Evolutionary conservation across 2,797 vertebrate genomes (phyloP).

Genomic region (Squalus acanthias): DNA sequence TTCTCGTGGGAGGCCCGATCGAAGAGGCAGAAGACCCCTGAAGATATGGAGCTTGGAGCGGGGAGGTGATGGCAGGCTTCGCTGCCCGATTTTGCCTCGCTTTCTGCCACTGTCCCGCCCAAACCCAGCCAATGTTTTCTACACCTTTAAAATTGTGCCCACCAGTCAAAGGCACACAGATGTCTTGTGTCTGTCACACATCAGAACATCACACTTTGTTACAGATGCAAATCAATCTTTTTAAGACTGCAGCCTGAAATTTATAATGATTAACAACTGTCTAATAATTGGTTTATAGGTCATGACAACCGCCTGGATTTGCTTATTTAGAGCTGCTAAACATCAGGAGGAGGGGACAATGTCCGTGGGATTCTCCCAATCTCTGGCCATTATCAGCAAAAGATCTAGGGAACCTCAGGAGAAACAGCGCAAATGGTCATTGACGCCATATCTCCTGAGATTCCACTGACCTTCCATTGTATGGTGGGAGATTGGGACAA

Average conservation of each 20-base stretch:
- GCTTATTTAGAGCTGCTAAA: no score
- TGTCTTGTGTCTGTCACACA: no score
- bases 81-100: neutral
- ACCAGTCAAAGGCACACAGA: no score
- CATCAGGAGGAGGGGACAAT: no score
- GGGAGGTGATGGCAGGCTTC: neutral
- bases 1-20: neutral
- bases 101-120: neutral
- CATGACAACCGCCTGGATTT: no score
- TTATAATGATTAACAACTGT: neutral
- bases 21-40: neutral
- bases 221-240: neutral
- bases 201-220: neutral
- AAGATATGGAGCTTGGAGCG: neutral
- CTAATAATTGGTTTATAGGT: neutral
- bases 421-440: no score
- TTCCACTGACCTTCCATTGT: neutral
- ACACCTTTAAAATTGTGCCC: neutral
- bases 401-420: no score
- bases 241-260: neutral
- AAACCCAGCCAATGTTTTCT: neutral
- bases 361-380: no score
- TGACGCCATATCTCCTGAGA: no score
- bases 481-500: neutral
- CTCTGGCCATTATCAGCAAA: no score